Evolutionary conservation across 2,113 vertebrate genomes (phyloP).

Genomic region (Amphiprion percula): DNA sequence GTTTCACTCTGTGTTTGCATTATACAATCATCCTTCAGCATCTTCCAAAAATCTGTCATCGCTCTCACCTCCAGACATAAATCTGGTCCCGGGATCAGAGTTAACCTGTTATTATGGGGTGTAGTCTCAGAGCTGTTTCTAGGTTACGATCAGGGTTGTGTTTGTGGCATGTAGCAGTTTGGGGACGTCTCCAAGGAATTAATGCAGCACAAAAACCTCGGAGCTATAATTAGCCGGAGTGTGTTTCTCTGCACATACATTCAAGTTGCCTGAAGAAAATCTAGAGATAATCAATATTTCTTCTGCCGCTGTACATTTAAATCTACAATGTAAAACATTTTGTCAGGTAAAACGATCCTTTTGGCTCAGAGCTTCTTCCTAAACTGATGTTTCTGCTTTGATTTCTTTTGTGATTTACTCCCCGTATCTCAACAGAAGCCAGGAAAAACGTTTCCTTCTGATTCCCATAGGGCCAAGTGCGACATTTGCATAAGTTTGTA

Average conservation of each 20-base stretch:
- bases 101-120: too few relatives aligned
- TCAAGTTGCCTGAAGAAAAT: not conserved
- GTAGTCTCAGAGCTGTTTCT: slow-evolving; percentile 1
- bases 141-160: slow-evolving; percentile 10
- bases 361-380: not conserved
- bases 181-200: not conserved
- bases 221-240: slow-evolving; percentile 32
- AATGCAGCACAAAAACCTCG: not conserved
- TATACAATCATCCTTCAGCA: too few relatives aligned
- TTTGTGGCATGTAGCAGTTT: slow-evolving; percentile 5
- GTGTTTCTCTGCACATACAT: not conserved
- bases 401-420: slow-evolving; percentile 4
- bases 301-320: not conserved
- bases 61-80: not conserved
- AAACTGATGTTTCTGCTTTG: not conserved
- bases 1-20: too few relatives aligned
- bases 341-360: not conserved
- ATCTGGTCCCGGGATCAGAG: too few relatives aligned
- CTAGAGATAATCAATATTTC: not conserved
- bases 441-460: not conserved
- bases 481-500: slow-evolving; percentile 62
- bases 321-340: not conserved
- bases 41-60: too few relatives aligned
- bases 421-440: not conserved
- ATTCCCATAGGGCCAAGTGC: slow-evolving; percentile 19